Evolutionary conservation across 2,113 vertebrate genomes (phyloP).

Genomic region (Sphyrna mokarran): DNA sequence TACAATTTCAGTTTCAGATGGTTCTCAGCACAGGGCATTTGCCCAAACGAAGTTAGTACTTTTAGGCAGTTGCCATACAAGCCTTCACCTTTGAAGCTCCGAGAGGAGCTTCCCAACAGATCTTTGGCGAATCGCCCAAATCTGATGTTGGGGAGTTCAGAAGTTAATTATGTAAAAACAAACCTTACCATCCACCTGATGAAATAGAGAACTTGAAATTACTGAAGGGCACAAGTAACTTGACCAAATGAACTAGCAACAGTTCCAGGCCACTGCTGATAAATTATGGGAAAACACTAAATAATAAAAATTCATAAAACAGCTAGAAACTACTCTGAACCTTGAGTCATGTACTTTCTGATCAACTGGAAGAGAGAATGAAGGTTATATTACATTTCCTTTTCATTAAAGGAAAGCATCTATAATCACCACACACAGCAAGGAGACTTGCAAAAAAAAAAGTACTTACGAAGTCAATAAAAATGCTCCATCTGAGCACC

Average conservation of each 20-base stretch:
- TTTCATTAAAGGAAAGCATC: not conserved
- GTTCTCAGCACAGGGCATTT: too few species aligned
- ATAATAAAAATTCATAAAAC: not conserved
- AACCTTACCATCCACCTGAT: not conserved
- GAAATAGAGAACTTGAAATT: not conserved
- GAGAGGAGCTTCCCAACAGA: too few species aligned
- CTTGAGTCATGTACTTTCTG: not conserved
- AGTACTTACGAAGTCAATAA: conserved; percentile 85
- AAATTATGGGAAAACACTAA: not conserved
- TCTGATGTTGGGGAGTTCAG: too few species aligned
- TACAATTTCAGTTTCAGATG: too few species aligned
- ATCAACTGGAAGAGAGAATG: not conserved
- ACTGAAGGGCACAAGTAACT: not conserved
- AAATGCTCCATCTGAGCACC: conserved; percentile 86
- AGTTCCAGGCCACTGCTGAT: not conserved
- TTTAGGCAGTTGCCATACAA: too few species aligned
- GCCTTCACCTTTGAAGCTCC: too few species aligned
- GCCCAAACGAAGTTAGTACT: too few species aligned
- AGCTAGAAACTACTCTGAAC: not conserved
- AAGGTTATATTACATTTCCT: not conserved
- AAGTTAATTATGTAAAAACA: not conserved
- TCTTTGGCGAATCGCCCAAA: too few species aligned
- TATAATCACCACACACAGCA: not conserved
- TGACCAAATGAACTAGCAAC: not conserved
- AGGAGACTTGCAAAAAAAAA: conserved; percentile 11